Evolutionary conservation across 2,113 vertebrate species (phyloP).

Genomic region (Sinocyclocheilus grahami): DNA sequence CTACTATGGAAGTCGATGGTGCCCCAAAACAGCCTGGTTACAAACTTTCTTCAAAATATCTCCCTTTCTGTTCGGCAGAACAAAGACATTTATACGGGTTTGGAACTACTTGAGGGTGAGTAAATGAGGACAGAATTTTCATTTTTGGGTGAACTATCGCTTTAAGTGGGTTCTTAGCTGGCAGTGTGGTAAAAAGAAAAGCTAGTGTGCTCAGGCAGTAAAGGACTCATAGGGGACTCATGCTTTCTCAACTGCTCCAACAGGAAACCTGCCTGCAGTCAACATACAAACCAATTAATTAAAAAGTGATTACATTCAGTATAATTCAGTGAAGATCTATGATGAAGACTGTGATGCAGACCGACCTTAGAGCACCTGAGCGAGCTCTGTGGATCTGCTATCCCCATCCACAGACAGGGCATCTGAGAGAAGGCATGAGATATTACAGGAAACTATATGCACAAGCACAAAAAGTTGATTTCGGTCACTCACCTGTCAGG

Average conservation of each 20-base stretch:
- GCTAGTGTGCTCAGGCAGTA: constrained; percentile 82
- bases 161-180: constrained; percentile 84
- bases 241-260: constrained; percentile 75
- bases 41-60: no score
- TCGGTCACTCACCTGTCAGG: constrained; percentile 77
- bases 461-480: background rate
- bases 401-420: constrained; percentile 74
- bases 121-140: no score
- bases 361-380: constrained; percentile 83
- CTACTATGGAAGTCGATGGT: no score
- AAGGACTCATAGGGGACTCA: constrained; percentile 56
- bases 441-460: background rate
- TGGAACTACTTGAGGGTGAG: no score
- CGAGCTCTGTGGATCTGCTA: constrained; percentile 73
- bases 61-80: no score
- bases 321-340: background rate
- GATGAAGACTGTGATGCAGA: background rate
- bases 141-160: no score
- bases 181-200: constrained; percentile 80
- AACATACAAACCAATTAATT: background rate
- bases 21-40: no score
- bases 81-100: no score
- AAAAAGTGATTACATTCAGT: background rate
- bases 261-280: constrained; percentile 76
- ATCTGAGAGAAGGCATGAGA: constrained; percentile 61